phyloP scores from a whole-genome alignment of 2,113 vertebrate genomes.

The Lates calcarifer region DNA sequence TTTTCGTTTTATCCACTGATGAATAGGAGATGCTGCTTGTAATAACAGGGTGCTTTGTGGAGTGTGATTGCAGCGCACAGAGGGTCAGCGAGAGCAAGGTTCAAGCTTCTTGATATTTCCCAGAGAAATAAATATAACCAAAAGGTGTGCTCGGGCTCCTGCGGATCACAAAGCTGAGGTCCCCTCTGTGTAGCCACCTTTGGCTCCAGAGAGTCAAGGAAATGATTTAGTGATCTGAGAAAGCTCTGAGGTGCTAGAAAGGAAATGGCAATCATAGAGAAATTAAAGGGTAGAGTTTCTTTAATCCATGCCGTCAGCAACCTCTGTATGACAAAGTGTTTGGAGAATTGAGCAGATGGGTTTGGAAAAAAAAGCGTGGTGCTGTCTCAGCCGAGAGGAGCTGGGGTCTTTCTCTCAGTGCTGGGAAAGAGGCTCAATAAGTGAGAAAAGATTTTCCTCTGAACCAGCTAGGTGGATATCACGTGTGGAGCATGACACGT shows the following conservation, averaged over 20 bases:
- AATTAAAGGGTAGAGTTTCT: slow-evolving; percentile 52
- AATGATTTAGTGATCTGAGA: slow-evolving; percentile 57
- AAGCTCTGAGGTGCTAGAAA: slow-evolving; percentile 25
- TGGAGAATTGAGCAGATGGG: slow-evolving; percentile 40
- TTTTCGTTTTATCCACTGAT: slow-evolving; percentile 63
- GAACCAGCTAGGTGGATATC: slow-evolving; percentile 17
- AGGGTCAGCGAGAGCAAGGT: slow-evolving; percentile 67
- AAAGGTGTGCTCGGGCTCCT: slow-evolving; percentile 42
- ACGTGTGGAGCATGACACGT: slow-evolving; percentile 26
- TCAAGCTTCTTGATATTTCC: slow-evolving; percentile 74
- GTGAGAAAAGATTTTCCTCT: slow-evolving; percentile 26
- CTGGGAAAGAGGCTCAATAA: not conserved
- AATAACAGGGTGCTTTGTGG: slow-evolving; percentile 71
- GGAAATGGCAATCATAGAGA: slow-evolving; percentile 53
- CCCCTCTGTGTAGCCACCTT: slow-evolving; percentile 53
- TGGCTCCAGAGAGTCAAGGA: slow-evolving; percentile 46
- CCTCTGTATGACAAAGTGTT: slow-evolving; percentile 47
- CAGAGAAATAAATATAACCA: slow-evolving; percentile 74
- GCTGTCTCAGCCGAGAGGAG: slow-evolving; percentile 24
- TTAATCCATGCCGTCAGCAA: slow-evolving; percentile 33
- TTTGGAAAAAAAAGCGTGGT: slow-evolving; percentile 16
- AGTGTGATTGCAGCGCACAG: slow-evolving; percentile 64
- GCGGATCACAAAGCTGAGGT: slow-evolving; percentile 47
- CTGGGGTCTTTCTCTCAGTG: slow-evolving; percentile 13
- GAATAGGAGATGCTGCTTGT: slow-evolving; percentile 67